Conservation (phyloP, 2,888 invertebrate species). For the Conops quadrifasciatus region DNA sequence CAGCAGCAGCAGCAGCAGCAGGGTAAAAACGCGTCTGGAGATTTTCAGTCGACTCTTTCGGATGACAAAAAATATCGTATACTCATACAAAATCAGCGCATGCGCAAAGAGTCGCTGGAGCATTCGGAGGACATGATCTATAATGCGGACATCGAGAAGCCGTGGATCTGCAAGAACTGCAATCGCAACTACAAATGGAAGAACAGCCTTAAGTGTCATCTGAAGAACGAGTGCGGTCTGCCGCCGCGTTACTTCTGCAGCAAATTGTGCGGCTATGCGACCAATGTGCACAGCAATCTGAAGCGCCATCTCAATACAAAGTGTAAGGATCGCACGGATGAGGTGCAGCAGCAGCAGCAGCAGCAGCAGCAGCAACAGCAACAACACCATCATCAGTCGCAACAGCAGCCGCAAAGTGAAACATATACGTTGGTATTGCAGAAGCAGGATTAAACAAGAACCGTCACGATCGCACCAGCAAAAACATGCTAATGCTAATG, state of each 20-base stretch:
- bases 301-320: conserved; percentile 66
- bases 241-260: conserved; percentile 67
- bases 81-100: conserved; percentile 63
- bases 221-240: conserved; percentile 74
- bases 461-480: too few species aligned
- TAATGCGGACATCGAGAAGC: conserved; percentile 64
- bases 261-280: conserved; percentile 65
- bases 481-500: too few species aligned
- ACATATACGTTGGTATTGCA: conserved; percentile 53
- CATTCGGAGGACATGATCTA: conserved; percentile 66
- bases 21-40: conserved; percentile 32
- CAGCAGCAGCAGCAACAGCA: conserved; percentile 53
- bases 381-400: conserved; percentile 18
- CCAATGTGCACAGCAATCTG: conserved; percentile 65
- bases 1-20: background rate
- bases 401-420: conserved; percentile 30
- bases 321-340: conserved; percentile 62
- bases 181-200: conserved; percentile 79
- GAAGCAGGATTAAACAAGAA: too few species aligned
- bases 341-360: conserved; percentile 52
- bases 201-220: conserved; percentile 76
- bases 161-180: conserved; percentile 73
- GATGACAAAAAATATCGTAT: conserved; percentile 64
- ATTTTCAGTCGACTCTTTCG: conserved; percentile 52
- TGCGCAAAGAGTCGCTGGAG: conserved; percentile 64